A percentile compares a stretch with the other conserved stretches of the same genome.
Evolutionary conservation across 2,113 vertebrate genomes (phyloP).

Genomic region (Prunella himalayana): DNA sequence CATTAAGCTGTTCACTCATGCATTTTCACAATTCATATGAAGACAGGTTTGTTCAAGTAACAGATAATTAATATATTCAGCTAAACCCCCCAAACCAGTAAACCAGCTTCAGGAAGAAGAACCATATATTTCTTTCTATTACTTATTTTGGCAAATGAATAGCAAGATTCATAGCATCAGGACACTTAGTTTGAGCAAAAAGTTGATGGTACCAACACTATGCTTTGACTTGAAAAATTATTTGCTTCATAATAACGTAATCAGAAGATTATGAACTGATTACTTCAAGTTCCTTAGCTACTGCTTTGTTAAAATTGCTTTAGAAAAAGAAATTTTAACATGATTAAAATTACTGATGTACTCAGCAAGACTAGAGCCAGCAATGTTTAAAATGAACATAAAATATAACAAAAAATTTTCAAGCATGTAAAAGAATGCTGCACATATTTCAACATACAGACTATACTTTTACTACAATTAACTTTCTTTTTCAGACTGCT

Average conservation of each 20-base stretch:
- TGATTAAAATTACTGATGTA: background rate
- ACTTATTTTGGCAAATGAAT: constrained; percentile 12
- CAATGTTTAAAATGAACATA: constrained; percentile 7
- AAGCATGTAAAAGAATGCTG: background rate
- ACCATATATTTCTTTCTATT: constrained; percentile 18
- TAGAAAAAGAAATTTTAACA: background rate
- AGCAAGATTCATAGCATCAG: background rate
- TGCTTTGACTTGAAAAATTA: background rate
- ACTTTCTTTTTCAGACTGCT: background rate
- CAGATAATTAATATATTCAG: constrained; percentile 11
- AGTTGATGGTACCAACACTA: background rate
- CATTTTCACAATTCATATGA: constrained; percentile 35
- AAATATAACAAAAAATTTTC: background rate
- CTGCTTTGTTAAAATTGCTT: constrained; percentile 25
- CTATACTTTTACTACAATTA: background rate
- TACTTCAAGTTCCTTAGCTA: background rate
- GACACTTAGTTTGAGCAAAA: background rate
- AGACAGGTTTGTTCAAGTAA: constrained; percentile 6
- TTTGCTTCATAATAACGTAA: background rate
- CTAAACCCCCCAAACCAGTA: background rate
- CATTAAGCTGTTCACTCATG: constrained; percentile 36
- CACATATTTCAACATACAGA: background rate
- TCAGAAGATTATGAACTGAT: background rate
- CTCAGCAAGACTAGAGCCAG: constrained; percentile 8
- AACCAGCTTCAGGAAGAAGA: constrained; percentile 32